phyloP scores from a whole-genome alignment of 2,797 vertebrate genomes.

The Adelosebastes latens region DNA sequence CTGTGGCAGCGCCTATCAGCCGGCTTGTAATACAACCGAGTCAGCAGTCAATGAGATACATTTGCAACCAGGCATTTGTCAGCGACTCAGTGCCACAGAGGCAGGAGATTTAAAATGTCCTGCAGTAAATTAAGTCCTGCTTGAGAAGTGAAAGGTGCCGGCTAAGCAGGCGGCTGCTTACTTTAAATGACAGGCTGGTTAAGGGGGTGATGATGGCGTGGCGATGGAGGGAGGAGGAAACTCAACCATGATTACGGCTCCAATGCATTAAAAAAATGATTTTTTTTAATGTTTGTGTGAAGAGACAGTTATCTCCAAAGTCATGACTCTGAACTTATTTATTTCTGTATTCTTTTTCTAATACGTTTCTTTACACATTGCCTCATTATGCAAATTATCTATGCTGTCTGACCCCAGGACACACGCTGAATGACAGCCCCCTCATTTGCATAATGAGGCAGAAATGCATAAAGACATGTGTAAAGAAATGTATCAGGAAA shows the following conservation, averaged over 20 bases:
- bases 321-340: background rate
- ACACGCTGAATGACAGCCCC: too few relatives aligned
- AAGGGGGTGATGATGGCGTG: slow-evolving; percentile 48
- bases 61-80: slow-evolving; percentile 79
- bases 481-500: too few relatives aligned
- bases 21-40: slow-evolving; percentile 70
- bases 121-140: slow-evolving; percentile 76
- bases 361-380: too few relatives aligned
- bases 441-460: too few relatives aligned
- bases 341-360: too few relatives aligned
- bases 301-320: background rate
- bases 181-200: slow-evolving; percentile 61
- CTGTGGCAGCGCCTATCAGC: slow-evolving; percentile 67
- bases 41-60: slow-evolving; percentile 80
- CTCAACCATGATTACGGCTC: background rate
- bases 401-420: too few relatives aligned
- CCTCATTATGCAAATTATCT: too few relatives aligned
- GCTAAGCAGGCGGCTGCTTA: slow-evolving; percentile 78
- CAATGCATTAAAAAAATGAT: background rate
- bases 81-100: slow-evolving; percentile 63
- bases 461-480: too few relatives aligned
- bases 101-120: slow-evolving; percentile 79
- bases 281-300: background rate
- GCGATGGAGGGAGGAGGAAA: slow-evolving; percentile 17
- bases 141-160: slow-evolving; percentile 76